phyloP scores from a whole-genome alignment of 2,888 invertebrate genomes.

The Heliconius hortense region DNA sequence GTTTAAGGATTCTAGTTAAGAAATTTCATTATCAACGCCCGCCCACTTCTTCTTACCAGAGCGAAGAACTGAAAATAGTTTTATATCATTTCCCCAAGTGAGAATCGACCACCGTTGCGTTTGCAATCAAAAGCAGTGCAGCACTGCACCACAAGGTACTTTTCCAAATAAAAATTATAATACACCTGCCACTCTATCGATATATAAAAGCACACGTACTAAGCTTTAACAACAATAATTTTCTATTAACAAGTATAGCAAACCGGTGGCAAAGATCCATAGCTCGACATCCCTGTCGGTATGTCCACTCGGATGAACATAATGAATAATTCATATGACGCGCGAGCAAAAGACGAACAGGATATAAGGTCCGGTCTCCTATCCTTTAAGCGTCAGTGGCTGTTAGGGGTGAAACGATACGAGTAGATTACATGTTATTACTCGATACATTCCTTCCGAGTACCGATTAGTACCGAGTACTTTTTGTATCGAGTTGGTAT shows the following conservation, averaged over 20 bases:
- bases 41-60: no score
- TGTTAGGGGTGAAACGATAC: neutral
- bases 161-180: no score
- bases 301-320: conserved; percentile 37
- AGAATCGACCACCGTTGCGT: no score
- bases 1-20: no score
- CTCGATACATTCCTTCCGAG: neutral
- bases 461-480: no score
- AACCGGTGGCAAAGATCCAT: conserved; percentile 31
- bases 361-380: conserved; percentile 74
- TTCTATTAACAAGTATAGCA: neutral
- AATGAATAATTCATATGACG: conserved; percentile 67
- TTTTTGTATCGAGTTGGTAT: neutral
- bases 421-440: neutral
- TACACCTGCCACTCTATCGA: neutral
- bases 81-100: no score
- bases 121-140: no score
- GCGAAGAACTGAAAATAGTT: no score
- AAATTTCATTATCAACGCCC: neutral
- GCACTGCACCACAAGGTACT: no score
- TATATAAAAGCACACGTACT: neutral
- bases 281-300: conserved; percentile 31
- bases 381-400: conserved; percentile 36
- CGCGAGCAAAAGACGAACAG: conserved; percentile 60
- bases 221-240: conserved; percentile 11